These are phyloP conservation scores for Ophiodon elongatus DNA, from an alignment of 2,113 vertebrate genomes.

Conservation along the genomic window DNA sequence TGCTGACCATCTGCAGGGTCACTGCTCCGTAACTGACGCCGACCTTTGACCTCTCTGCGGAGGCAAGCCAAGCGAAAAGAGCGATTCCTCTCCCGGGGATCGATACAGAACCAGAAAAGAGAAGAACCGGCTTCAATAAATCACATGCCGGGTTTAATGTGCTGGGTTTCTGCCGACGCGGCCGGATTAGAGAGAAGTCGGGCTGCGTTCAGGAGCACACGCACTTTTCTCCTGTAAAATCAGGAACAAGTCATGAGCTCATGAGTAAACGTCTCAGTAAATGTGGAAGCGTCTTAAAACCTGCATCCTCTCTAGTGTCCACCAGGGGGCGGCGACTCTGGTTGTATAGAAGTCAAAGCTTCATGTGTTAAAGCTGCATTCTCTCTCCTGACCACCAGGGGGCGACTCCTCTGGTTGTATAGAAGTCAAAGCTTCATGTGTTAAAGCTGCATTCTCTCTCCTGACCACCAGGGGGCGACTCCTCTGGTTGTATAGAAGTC, in stretches of 20 bases:
- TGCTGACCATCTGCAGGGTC: not conserved
- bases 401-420: no score
- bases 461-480: no score
- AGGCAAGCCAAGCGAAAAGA: not conserved
- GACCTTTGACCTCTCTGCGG: slow-evolving; percentile 6
- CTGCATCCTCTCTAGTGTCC: no score
- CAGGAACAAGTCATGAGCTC: not conserved
- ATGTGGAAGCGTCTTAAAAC: no score
- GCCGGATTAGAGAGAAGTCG: not conserved
- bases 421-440: no score
- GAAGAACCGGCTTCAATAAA: not conserved
- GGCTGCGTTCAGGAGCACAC: not conserved
- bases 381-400: no score
- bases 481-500: no score
- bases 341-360: no score
- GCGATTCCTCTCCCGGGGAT: not conserved
- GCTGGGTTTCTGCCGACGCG: not conserved
- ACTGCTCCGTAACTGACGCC: not conserved
- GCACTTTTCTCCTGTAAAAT: no score
- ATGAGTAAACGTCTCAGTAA: not conserved
- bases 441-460: no score
- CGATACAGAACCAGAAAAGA: not conserved
- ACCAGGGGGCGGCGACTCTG: no score
- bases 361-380: no score
- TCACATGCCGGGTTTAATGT: not conserved